These are phyloP conservation scores for Rhizoglyphus robini DNA, from an alignment of 1,140 invertebrate species.

Conservation along the genomic window DNA sequence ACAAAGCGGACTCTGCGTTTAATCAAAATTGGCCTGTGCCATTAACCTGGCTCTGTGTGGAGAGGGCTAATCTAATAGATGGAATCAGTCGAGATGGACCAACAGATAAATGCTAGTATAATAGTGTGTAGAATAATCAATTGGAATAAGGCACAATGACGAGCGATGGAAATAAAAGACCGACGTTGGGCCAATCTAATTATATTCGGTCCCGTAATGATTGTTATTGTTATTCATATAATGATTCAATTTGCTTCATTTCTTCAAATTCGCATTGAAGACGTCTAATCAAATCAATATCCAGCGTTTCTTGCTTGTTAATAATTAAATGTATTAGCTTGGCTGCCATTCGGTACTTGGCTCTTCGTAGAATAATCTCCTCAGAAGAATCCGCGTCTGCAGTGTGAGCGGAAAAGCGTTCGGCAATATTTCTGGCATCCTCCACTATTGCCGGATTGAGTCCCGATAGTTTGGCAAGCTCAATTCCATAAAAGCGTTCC, in stretches of 20 bases:
- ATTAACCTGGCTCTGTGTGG: too few relatives aligned
- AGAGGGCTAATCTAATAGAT: too few relatives aligned
- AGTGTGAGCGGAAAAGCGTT: neutral
- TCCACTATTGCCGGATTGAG: conserved; percentile 14
- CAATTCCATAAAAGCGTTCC: conserved; percentile 23
- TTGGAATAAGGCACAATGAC: neutral
- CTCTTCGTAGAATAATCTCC: neutral
- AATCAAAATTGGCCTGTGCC: too few relatives aligned
- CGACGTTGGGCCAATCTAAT: neutral
- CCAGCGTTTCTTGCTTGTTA: neutral
- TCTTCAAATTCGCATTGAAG: neutral
- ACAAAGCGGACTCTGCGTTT: too few relatives aligned
- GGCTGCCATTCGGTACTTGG: neutral
- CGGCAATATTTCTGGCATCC: conserved; percentile 15
- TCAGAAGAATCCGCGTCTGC: neutral
- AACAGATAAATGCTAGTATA: neutral
- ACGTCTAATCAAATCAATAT: neutral
- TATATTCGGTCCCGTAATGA: neutral
- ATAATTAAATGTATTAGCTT: neutral
- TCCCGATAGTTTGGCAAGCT: conserved; percentile 22
- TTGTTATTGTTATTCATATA: neutral
- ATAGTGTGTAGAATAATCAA: neutral
- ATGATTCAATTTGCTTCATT: conserved; percentile 1
- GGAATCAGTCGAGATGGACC: too few relatives aligned
- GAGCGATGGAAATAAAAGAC: neutral